Percentiles rank a stretch among this genome's conserved stretches.
phyloP scores from a whole-genome alignment of 2,888 invertebrate genomes.

The Drosophila mulleri region DNA sequence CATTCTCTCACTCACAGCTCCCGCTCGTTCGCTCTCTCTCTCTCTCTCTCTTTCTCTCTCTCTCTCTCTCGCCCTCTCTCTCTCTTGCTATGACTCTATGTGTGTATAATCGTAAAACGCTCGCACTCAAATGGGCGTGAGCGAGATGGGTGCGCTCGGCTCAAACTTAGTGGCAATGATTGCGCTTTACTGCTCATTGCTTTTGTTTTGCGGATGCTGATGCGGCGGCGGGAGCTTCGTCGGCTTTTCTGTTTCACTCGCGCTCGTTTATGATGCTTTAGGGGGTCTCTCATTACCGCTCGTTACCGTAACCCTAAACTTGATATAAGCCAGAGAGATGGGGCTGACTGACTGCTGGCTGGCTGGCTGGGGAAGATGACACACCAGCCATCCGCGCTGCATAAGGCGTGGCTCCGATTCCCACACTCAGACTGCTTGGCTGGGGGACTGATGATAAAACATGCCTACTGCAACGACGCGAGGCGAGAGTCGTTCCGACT shows the following conservation, averaged over 20 bases:
- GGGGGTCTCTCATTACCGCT: constrained; percentile 59
- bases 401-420: constrained; percentile 73
- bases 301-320: constrained; percentile 67
- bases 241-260: constrained; percentile 60
- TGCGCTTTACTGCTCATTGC: constrained; percentile 57
- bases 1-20: constrained; percentile 7
- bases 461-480: constrained; percentile 37
- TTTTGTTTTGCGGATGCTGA: constrained; percentile 57
- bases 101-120: constrained; percentile 14
- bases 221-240: constrained; percentile 14
- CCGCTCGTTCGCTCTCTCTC: not conserved
- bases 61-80: not conserved
- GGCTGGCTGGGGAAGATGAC: constrained; percentile 47
- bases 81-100: constrained; percentile 3
- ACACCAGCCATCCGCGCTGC: constrained; percentile 28
- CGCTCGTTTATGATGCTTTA: constrained; percentile 41
- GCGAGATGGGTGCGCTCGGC: constrained; percentile 56
- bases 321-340: constrained; percentile 13
- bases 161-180: constrained; percentile 68
- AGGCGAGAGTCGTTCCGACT: not conserved
- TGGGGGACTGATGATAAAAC: constrained; percentile 28
- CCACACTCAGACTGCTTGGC: constrained; percentile 42
- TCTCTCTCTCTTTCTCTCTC: not conserved
- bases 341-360: constrained; percentile 3
- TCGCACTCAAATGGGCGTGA: constrained; percentile 40